phyloP scores from a whole-genome alignment of 2,797 vertebrate genomes.

The Dallia pectoralis region DNA sequence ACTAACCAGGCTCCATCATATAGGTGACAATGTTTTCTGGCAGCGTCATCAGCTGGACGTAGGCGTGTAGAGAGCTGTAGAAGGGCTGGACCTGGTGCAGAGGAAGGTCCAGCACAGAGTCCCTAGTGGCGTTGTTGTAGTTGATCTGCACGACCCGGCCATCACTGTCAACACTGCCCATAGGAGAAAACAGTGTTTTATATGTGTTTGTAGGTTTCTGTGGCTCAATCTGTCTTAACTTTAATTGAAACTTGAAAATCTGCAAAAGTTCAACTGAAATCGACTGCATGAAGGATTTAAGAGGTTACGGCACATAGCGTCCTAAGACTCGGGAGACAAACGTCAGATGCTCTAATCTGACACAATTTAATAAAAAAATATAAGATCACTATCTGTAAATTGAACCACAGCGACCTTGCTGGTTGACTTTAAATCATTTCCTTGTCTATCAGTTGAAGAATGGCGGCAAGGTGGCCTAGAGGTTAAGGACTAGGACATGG shows the following conservation, averaged over 20 bases:
- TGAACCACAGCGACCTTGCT: not conserved
- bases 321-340: not conserved
- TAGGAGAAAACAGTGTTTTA: not conserved
- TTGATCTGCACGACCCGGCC: conserved; percentile 82
- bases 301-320: too few relatives aligned
- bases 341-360: not conserved
- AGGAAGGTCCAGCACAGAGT: conserved; percentile 86
- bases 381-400: not conserved
- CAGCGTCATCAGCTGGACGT: conserved; percentile 79
- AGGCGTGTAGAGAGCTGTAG: conserved; percentile 86
- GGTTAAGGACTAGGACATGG: too few relatives aligned
- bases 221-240: not conserved
- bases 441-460: not conserved
- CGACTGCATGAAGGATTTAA: not conserved
- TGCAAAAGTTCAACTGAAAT: not conserved
- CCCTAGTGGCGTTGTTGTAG: conserved; percentile 93
- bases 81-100: conserved; percentile 85
- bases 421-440: not conserved
- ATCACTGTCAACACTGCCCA: conserved; percentile 75
- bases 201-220: not conserved
- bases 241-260: not conserved
- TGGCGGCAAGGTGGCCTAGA: too few relatives aligned
- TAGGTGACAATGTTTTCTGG: conserved; percentile 80
- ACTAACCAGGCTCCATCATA: conserved; percentile 90
- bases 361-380: not conserved